A percentile compares a stretch with the other conserved stretches of the same genome.
Evolutionary conservation across 1,140 invertebrate genomes (phyloP).

Genomic region (Choristoneura fumiferana): DNA sequence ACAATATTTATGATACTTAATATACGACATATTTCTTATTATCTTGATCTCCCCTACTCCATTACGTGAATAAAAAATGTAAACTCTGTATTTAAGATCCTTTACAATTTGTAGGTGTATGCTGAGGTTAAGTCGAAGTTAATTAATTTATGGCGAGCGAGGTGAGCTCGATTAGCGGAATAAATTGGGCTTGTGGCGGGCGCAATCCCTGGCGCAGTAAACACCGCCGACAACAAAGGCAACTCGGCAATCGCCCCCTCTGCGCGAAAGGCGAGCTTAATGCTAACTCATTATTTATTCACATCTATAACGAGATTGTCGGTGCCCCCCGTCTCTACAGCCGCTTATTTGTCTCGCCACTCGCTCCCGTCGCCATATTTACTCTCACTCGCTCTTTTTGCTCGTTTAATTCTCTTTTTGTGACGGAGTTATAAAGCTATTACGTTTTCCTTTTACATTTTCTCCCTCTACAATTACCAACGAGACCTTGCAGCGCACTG

Average conservation of each 20-base stretch:
- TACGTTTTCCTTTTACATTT: constrained; percentile 38
- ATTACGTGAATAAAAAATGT: constrained; percentile 4
- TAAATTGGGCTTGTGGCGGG: constrained; percentile 68
- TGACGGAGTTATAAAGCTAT: constrained; percentile 39
- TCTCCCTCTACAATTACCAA: constrained; percentile 31
- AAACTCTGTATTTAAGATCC: constrained; percentile 11
- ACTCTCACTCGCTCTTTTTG: constrained; percentile 39
- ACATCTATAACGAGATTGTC: constrained; percentile 71
- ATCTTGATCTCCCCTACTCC: too few relatives aligned
- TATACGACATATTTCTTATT: too few relatives aligned
- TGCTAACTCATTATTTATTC: constrained; percentile 74
- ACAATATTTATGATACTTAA: too few relatives aligned
- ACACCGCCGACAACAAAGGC: constrained; percentile 64
- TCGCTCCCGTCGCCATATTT: constrained; percentile 42
- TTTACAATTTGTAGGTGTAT: constrained; percentile 38
- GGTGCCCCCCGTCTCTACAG: constrained; percentile 42
- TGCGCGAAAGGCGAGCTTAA: constrained; percentile 48
- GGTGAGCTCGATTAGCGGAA: constrained; percentile 68
- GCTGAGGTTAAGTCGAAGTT: constrained; percentile 51
- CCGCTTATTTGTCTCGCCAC: constrained; percentile 42
- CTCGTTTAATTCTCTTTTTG: constrained; percentile 38
- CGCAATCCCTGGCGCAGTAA: constrained; percentile 59
- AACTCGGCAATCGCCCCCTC: constrained; percentile 41
- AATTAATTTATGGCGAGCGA: constrained; percentile 66
- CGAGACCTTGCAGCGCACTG: constrained; percentile 11